Evolutionary conservation across 2,797 vertebrate species (phyloP).

Genomic region (Pseudotriccus pelzelni): DNA sequence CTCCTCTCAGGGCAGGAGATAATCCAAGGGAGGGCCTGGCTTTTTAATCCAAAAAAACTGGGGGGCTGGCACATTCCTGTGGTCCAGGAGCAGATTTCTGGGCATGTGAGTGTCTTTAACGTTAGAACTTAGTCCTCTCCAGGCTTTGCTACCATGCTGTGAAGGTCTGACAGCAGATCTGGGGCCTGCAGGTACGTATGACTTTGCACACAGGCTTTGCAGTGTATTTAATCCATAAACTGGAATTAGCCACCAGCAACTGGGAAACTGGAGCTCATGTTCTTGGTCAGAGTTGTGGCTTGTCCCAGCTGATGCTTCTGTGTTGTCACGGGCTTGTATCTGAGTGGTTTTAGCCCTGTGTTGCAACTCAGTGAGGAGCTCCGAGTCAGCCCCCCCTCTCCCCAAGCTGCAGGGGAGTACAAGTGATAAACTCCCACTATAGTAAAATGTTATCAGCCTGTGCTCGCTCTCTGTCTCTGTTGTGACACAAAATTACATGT

Average conservation of each 20-base stretch:
- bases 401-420: not conserved
- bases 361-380: not conserved
- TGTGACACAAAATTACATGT: not conserved
- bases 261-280: not conserved
- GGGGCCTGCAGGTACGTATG: not conserved
- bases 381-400: not conserved
- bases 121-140: not conserved
- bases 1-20: not conserved
- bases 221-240: too few species aligned
- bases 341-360: not conserved
- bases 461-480: not conserved
- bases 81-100: not conserved
- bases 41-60: not conserved
- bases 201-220: too few species aligned
- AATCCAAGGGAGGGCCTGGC: not conserved
- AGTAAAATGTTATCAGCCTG: not conserved
- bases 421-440: not conserved
- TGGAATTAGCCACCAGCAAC: not conserved
- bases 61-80: not conserved
- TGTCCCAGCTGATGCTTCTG: not conserved
- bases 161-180: not conserved
- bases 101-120: fast-evolving
- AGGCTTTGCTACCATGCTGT: not conserved
- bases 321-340: not conserved
- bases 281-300: not conserved